A percentile compares a stretch with the other conserved stretches of the same genome.
Evolutionary conservation across 2,888 invertebrate genomes (phyloP).

Genomic region (Meteorus colon): DNA sequence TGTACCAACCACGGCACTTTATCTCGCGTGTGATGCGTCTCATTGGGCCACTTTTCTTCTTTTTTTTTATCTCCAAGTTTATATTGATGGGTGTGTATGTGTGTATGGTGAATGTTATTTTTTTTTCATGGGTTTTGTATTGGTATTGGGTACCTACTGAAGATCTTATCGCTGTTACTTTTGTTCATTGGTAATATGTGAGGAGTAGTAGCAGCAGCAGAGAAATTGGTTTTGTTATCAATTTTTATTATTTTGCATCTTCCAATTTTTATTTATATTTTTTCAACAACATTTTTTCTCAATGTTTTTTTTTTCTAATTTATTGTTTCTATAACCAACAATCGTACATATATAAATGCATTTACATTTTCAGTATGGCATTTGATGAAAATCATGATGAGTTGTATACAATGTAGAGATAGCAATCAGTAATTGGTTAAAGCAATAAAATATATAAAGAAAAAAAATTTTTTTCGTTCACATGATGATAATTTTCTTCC

Average conservation of each 20-base stretch:
- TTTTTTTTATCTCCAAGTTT: not conserved
- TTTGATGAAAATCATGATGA: no score
- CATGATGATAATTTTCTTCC: not conserved
- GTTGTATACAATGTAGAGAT: no score
- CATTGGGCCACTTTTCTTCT: not conserved
- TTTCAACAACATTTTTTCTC: no score
- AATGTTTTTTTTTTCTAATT: no score
- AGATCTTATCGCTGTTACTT: conserved; percentile 27
- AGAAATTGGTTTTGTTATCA: conserved; percentile 9
- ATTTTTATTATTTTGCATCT: no score
- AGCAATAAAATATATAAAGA: no score
- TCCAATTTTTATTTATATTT: no score
- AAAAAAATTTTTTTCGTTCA: no score
- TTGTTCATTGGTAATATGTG: not conserved
- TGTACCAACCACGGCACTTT: not conserved
- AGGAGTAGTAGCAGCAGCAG: conserved; percentile 12
- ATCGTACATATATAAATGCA: no score
- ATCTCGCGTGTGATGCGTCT: conserved; percentile 12
- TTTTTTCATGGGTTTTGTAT: not conserved
- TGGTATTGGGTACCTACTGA: not conserved
- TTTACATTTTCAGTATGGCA: no score
- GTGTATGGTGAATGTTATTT: conserved; percentile 9
- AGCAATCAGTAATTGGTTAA: no score
- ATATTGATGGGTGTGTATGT: not conserved
- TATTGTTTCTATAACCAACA: no score